These are phyloP conservation scores for Gerris lacustris DNA, from an alignment of 2,888 invertebrate genomes.

Conservation along the genomic window DNA sequence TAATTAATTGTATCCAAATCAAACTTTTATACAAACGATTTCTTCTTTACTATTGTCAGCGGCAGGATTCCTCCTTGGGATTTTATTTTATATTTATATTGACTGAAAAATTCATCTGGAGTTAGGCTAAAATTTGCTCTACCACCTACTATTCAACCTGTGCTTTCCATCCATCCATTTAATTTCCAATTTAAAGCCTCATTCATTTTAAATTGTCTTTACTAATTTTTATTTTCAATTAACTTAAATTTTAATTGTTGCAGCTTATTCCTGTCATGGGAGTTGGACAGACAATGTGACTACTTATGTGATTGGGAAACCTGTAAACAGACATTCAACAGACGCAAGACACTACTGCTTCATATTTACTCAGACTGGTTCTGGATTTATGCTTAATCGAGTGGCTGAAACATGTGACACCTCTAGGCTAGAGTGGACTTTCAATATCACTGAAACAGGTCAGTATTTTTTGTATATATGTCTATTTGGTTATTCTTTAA, in stretches of 20 bases:
- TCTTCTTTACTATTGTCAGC: too few species aligned
- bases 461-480: neutral
- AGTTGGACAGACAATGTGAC: constrained; percentile 29
- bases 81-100: too few species aligned
- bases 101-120: too few species aligned
- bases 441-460: constrained; percentile 29
- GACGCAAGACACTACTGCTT: constrained; percentile 29
- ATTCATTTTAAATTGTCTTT: too few species aligned
- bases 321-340: constrained; percentile 28
- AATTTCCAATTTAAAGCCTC: too few species aligned
- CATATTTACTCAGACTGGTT: constrained; percentile 25
- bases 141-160: too few species aligned
- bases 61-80: too few species aligned
- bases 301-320: constrained; percentile 28
- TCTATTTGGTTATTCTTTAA: too few species aligned
- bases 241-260: constrained; percentile 10
- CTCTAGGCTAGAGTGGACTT: constrained; percentile 21
- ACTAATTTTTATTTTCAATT: neutral
- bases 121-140: too few species aligned
- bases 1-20: too few species aligned
- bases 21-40: too few species aligned
- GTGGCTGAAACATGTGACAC: constrained; percentile 25
- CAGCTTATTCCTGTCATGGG: constrained; percentile 29
- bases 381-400: constrained; percentile 22
- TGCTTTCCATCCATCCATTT: too few species aligned